These are phyloP conservation scores for Zeus faber DNA, from an alignment of 2,113 vertebrate genomes.

Conservation along the genomic window DNA sequence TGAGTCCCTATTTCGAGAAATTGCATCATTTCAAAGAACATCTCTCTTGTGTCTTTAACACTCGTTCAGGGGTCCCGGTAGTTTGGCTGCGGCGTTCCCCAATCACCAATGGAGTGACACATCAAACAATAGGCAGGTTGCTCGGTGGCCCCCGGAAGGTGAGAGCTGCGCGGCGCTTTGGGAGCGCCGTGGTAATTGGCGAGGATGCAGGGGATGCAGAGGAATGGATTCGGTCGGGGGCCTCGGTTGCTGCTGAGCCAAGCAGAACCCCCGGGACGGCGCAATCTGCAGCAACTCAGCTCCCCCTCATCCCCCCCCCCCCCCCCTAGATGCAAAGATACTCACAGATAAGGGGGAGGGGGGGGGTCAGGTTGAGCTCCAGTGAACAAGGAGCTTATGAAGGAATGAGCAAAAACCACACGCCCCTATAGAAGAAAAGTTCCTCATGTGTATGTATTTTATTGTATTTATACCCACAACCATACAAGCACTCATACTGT, in stretches of 20 bases:
- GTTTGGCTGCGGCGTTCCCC: too few species aligned
- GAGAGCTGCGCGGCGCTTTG: constrained; percentile 36
- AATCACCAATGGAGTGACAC: too few species aligned
- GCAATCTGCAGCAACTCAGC: constrained; percentile 51
- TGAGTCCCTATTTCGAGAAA: neutral
- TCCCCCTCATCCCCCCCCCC: neutral
- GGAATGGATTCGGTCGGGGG: constrained; percentile 52
- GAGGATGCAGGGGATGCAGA: constrained; percentile 35
- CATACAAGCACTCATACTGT: too few species aligned
- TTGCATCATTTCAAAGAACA: neutral
- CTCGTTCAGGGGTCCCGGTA: too few species aligned
- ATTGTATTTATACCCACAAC: too few species aligned
- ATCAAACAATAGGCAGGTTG: constrained; percentile 39
- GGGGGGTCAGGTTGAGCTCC: constrained; percentile 56
- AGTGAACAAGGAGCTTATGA: constrained; percentile 44
- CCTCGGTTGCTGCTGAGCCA: constrained; percentile 55
- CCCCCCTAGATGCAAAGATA: constrained; percentile 61
- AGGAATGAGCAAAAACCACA: too few species aligned
- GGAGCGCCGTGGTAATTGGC: constrained; percentile 59
- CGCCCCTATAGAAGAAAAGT: too few species aligned
- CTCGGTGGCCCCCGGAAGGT: constrained; percentile 18
- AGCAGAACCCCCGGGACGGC: constrained; percentile 45
- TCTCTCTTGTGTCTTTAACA: too few species aligned
- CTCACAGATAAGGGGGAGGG: constrained; percentile 43
- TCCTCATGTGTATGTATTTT: too few species aligned